Base-by-base conservation (phyloP, 1,140 invertebrate genomes). In the Drosophila melanica region DNA sequence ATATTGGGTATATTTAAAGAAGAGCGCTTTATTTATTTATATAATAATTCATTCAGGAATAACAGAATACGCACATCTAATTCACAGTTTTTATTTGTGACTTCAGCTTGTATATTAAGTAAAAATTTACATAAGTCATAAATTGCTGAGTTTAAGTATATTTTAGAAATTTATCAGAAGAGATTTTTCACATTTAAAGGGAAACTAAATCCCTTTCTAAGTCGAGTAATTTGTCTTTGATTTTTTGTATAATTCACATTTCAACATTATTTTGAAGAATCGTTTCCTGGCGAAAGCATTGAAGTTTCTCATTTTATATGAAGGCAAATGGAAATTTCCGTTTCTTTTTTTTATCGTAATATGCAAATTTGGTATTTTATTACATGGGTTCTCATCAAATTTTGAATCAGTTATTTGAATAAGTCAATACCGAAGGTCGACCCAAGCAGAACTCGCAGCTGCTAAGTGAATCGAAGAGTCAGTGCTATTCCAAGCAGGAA, bases 391-490 rank as follows among this genome's bases (percentile, higher is more conserved):
- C 55, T 68, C 70, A 62, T 73, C 64, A 73, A 60, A 68, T 73
- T 60, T 54, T 18, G 54, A 73, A 73, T 73, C 64, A 55, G 48
- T 74, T 74, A 69, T 63, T 44, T 41, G 23, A 68, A 44, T 57
- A 63, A 69, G 71, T 74, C 71, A 74, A 62, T 55, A 48, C 39
- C n/a, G 41, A 42, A 53, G 64, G 64, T 39, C 48, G 33, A 42
- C 51, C 27, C 50, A 37, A 10, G 14, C 39, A 2, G 10, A 1
- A 8, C 9, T 9, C 42, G 33, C 41, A 27, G 42, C 53, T 33
- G 47, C 27, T 76, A 76, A 79, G 80, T 82, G 80, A 82, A 84
- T 84, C 47, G 44, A 64, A 11, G 6, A 18, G 30, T 27, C 14
- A 48, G n/a, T 1, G 48, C 33, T 2, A 1, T 1, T 30, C 20